Evolutionary conservation across 2,888 invertebrate species (phyloP).

Genomic region (Abrostola tripartita): DNA sequence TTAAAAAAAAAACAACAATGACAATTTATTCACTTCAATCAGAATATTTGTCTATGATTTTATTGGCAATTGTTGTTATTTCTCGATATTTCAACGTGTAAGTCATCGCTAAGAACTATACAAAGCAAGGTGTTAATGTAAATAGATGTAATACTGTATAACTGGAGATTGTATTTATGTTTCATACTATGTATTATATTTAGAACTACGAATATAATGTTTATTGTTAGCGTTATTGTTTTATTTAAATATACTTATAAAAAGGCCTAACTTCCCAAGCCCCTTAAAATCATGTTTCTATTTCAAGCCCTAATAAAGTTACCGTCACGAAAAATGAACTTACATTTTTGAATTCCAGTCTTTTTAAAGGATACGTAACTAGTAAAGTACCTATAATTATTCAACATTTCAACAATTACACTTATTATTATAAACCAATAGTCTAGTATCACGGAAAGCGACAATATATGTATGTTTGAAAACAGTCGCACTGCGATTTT

Average conservation of each 20-base stretch:
- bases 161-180: slow-evolving; percentile 82
- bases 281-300: too few species aligned
- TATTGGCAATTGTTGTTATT: slow-evolving; percentile 1
- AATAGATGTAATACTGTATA: slow-evolving; percentile 70
- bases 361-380: too few species aligned
- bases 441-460: too few species aligned
- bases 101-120: slow-evolving; percentile 29
- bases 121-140: slow-evolving; percentile 63
- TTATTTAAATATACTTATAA: slow-evolving; percentile 51
- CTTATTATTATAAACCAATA: too few species aligned
- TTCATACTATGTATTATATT: slow-evolving; percentile 79
- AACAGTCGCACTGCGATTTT: too few species aligned
- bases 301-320: too few species aligned
- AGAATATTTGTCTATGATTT: not conserved
- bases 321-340: too few species aligned
- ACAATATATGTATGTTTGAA: too few species aligned
- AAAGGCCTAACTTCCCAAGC: too few species aligned
- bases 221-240: slow-evolving; percentile 77
- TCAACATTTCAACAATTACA: too few species aligned
- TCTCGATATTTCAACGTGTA: slow-evolving; percentile 8
- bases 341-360: too few species aligned
- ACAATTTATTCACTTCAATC: not conserved
- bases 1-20: not conserved
- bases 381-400: too few species aligned
- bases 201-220: slow-evolving; percentile 81